Base-by-base conservation (phyloP, 2,888 invertebrate genomes). In the Ophonus ardosiacus region DNA sequence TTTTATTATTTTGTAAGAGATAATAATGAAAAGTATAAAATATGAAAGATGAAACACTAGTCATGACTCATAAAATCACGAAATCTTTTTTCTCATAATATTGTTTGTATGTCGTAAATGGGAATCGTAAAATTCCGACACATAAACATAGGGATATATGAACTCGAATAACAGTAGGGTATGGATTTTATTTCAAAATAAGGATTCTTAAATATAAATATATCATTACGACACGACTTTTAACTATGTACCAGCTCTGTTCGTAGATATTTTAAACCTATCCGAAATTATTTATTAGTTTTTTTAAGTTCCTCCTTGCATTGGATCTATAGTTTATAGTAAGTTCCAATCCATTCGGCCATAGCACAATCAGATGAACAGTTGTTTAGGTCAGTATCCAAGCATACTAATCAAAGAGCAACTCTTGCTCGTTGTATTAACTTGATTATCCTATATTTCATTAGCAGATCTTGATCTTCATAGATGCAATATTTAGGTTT, bases 1-100 rank as follows among this genome's bases (percentile, higher is more conserved):
- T 24, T 63, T 63, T 63, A 63, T 63, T 63, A 63, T 63, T 63
- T 63, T 24, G 24, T 24, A 24, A 21, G 63, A 63, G 63, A 63
- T 63, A 63, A 63, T 63, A 24, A 24, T 59, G 59, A 17, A 59
- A 59, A 15, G 59, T 59, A 59, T 59, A 59, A 17, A 59, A 17
- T 59, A 59, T 59, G 59, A 59, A 59, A 59, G 59, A 59, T 17
- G 59, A 59, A 59, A 17, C 59, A 59, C 59, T 59, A 15, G 18
- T 59, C 59, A 51, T 51, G 43, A 51, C 43, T 51, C 43, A 51
- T 51, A 51, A 51, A 51, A 51, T 51, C 43, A 51, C 43, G 43
- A 51, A 51, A 51, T 13, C 43, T 51, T 51, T 51, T 51, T 51
- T 51, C 43, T 51, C 43, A 51, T 51, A 51, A 51, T 51, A 51